phyloP scores from a whole-genome alignment of 2,888 invertebrate genomes.

The Apodemia zela region DNA sequence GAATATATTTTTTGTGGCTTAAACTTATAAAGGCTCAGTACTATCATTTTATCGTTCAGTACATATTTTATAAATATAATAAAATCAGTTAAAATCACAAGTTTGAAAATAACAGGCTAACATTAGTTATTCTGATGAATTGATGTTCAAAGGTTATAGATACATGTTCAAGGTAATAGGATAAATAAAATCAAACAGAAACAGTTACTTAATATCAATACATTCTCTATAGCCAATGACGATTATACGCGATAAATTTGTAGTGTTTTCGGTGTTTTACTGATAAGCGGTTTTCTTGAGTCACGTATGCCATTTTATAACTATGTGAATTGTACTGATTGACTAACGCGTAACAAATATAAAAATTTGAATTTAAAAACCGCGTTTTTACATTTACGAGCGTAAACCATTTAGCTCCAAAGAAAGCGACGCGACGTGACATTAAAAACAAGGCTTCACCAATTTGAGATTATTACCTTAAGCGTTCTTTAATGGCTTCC shows the following conservation, averaged over 20 bases:
- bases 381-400: slow-evolving; percentile 17
- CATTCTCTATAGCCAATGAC: slow-evolving; percentile 45
- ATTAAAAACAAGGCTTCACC: slow-evolving; percentile 28
- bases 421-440: slow-evolving; percentile 20
- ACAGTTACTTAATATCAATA: slow-evolving; percentile 44
- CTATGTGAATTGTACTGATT: slow-evolving; percentile 22
- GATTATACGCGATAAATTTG: slow-evolving; percentile 64
- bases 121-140: slow-evolving; percentile 35
- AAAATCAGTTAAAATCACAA: too few species aligned
- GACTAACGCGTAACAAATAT: slow-evolving; percentile 6
- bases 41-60: too few species aligned
- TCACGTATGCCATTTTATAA: slow-evolving; percentile 69
- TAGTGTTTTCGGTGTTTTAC: slow-evolving; percentile 59
- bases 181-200: slow-evolving; percentile 56
- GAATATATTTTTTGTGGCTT: too few species aligned
- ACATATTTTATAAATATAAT: too few species aligned
- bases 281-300: slow-evolving; percentile 60
- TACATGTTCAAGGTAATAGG: slow-evolving; percentile 57
- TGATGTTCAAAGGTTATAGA: slow-evolving; percentile 34
- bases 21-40: too few species aligned
- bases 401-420: slow-evolving; percentile 22
- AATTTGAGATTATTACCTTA: slow-evolving; percentile 28
- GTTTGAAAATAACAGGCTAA: slow-evolving; percentile 19
- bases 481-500: slow-evolving; percentile 29
- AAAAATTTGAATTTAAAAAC: slow-evolving; percentile 17